phyloP scores from a whole-genome alignment of 2,888 invertebrate genomes.

The Bedellia somnulentella region DNA sequence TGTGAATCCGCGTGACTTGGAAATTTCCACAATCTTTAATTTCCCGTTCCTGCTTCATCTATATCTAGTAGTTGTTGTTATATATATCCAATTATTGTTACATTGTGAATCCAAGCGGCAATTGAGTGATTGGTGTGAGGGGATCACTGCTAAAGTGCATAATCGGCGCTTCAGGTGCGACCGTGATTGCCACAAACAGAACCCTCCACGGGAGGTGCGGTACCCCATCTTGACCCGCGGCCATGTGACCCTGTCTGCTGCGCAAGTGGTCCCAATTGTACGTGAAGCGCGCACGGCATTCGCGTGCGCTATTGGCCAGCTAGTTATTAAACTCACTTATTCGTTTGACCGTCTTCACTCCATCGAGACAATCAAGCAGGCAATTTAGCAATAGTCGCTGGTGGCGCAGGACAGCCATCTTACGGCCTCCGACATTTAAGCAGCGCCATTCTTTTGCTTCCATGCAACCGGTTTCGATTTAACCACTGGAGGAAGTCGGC shows the following conservation, averaged over 20 bases:
- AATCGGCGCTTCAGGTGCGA: background rate
- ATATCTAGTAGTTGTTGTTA: too few relatives aligned
- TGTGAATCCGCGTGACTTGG: too few relatives aligned
- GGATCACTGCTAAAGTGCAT: too few relatives aligned
- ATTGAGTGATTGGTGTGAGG: too few relatives aligned
- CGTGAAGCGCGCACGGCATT: conserved; percentile 21
- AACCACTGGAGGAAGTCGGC: too few relatives aligned
- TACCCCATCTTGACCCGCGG: conserved; percentile 33
- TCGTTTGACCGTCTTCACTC: conserved; percentile 21
- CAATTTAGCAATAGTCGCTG: conserved; percentile 42
- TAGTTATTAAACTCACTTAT: conserved; percentile 46
- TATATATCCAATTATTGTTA: too few relatives aligned
- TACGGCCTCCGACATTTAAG: background rate
- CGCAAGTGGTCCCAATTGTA: conserved; percentile 47
- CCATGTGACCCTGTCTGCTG: conserved; percentile 36
- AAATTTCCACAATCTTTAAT: too few relatives aligned
- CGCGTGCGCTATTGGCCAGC: conserved; percentile 34
- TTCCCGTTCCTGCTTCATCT: too few relatives aligned
- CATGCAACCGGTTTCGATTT: too few relatives aligned
- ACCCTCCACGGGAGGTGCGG: conserved; percentile 13
- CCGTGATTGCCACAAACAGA: too few relatives aligned
- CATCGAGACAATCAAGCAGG: conserved; percentile 12
- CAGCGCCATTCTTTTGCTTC: background rate
- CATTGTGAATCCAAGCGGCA: too few relatives aligned
- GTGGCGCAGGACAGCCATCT: conserved; percentile 3